Conservation (phyloP, 2,113 vertebrate species). For the Puntigrus tetrazona region DNA sequence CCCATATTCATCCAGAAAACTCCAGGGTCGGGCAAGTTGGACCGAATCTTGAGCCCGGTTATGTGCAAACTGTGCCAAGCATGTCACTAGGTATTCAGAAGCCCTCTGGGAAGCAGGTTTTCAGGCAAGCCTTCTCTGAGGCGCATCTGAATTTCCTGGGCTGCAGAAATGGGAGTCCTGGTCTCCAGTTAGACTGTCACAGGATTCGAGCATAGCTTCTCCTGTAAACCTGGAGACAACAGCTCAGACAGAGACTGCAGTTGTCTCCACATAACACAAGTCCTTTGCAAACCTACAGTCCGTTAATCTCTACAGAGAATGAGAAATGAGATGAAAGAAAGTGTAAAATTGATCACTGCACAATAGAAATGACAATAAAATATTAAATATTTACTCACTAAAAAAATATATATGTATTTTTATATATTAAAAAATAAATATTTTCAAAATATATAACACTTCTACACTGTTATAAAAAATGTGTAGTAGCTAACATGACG, state of each 20-base stretch:
- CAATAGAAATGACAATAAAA: neutral
- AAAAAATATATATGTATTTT: no score
- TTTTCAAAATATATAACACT: no score
- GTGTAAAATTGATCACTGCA: neutral
- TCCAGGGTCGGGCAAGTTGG: slow-evolving; percentile 76
- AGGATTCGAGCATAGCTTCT: slow-evolving; percentile 82
- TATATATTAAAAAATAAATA: no score
- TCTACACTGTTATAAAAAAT: neutral
- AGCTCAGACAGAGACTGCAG: slow-evolving; percentile 82
- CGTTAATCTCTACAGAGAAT: slow-evolving; percentile 71
- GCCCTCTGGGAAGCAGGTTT: slow-evolving; percentile 80
- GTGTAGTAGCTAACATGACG: neutral
- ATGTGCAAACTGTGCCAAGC: slow-evolving; percentile 83
- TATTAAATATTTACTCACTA: neutral
- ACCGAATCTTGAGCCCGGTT: slow-evolving; percentile 73
- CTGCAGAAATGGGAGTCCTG: slow-evolving; percentile 71
- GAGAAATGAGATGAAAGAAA: neutral
- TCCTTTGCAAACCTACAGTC: slow-evolving; percentile 85
- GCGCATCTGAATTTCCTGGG: slow-evolving; percentile 80
- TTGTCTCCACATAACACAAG: slow-evolving; percentile 79
- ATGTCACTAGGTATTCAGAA: slow-evolving; percentile 79
- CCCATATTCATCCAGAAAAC: slow-evolving; percentile 93
- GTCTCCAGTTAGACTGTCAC: slow-evolving; percentile 77
- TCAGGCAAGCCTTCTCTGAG: slow-evolving; percentile 77
- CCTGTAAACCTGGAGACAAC: slow-evolving; percentile 79